Base-by-base conservation (phyloP, 2,797 vertebrate species). In the Acanthurus leucopareius region DNA sequence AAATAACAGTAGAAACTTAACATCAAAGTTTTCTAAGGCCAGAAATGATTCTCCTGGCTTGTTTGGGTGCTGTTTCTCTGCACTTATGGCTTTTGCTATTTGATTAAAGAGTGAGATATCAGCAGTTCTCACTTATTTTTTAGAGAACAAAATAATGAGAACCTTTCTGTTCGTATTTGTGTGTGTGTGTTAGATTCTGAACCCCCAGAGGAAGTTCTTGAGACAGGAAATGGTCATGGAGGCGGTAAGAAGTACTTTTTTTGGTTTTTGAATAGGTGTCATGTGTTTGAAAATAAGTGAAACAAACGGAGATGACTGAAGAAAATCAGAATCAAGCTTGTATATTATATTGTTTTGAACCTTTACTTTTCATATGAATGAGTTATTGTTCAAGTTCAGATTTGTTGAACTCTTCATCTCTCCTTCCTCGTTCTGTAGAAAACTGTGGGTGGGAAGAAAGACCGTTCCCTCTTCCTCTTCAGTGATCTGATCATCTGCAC, bases 221-320 rank as follows among this genome's bases (percentile, higher is more conserved):
- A 96, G 97, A 80, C 98, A 99, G 90, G 98, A 99, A 94, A 99
- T 99, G 96, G 97, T 99, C 45, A 96, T 97, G 89, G 98, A 99
- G 93, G 94, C 96, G 96, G 98, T 99, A 95, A 97, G 97, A 87
- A 58, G 38, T 44, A 3, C 6, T 65, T 25, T 28, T 72, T 10
- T 53, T 0, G 17, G 17, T 53, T 38, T 48, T 16, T 45, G 5
- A 35, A 63, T 13, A 58, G 15, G 9, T 51, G 10, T 47, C 32
- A 52, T 48, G 40, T 57, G 2, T 10, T n/a, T 20, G 13, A 54
- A 57, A 51, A 75, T 45, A 35, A 35, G 32, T 7, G 1, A 52
- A n/a, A 35, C 7, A 10, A 16, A 53, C 20, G 45, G 0, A 67
- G 48, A 59, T 59, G 7, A 48, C n/a, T 16, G 3, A 32, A 42